Base-by-base conservation (phyloP, 2,113 vertebrate genomes). In the Noctilio leporinus region DNA sequence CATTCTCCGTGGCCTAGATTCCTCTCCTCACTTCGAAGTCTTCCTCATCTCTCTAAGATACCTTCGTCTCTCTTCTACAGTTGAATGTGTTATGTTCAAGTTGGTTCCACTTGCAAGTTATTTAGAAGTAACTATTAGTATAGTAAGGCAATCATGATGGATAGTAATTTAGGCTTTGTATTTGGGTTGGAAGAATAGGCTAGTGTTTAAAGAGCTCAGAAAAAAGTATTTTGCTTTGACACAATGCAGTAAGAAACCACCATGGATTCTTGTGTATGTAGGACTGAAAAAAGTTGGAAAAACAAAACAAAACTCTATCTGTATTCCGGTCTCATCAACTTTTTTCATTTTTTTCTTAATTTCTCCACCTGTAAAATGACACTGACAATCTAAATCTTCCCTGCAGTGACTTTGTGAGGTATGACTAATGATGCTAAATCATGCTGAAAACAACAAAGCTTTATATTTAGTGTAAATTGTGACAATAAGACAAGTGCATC, bases 371-470 rank as follows among this genome's bases (percentile, higher is more conserved):
- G 43, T 93, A 90, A 96, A 88, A 72, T 91, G 73, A 43, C 14
- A 82, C 67, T 40, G 43, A 59, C 64, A 55, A 84, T 92, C 14
- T 91, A 82, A 90, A 86, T 57, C 45, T 89, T 80, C 51, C 62
- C 75, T 72, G 62, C 47, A 43, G 59, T 45, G 86, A 75, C 70
- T 92, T 76, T 88, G 30, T 86, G 72, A 94, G n/a, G 49, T 76
- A 73, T 85, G 53, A 91, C 8, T 93, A 95, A 94, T 80, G 26
- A 94, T 82, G 16, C 33, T 67, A 88, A 94, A 57, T 77, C 24
- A 72, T 26, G 10, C 55, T 69, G 28, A 17, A 40, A 51, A 57
- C 43, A 69, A 64, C 10, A 86, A 67, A 83, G n/a, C n/a, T 95
- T 95, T 93, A 38, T 53, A 67, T 89, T 93, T 86, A 93, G 16